Evolutionary conservation across 2,113 vertebrate genomes (phyloP).

Genomic region (Camelus bactrianus): DNA sequence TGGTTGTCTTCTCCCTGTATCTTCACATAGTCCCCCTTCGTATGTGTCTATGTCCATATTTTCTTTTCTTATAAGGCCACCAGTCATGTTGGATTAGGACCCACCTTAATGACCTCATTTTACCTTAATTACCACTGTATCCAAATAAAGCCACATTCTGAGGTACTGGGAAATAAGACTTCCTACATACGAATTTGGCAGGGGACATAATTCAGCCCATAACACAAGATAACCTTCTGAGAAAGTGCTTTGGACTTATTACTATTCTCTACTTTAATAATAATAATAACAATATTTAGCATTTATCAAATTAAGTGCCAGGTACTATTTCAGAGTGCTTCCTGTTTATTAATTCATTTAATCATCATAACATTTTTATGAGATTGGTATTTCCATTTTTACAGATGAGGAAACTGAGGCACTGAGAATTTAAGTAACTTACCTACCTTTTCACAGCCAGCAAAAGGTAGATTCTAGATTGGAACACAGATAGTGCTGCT

Average conservation of each 20-base stretch:
- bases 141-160: not conserved
- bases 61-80: not conserved
- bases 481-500: not conserved
- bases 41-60: not conserved
- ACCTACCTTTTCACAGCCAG: not conserved
- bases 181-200: not conserved
- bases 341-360: not conserved
- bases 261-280: not conserved
- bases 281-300: not conserved
- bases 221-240: not conserved
- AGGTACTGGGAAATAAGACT: not conserved
- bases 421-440: not conserved
- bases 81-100: not conserved
- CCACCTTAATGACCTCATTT: not conserved
- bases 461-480: not conserved
- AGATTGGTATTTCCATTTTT: slow-evolving; percentile 13
- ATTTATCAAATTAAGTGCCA: not conserved
- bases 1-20: not conserved
- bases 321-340: not conserved
- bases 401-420: not conserved
- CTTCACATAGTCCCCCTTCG: not conserved
- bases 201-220: not conserved
- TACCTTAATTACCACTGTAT: not conserved
- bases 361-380: not conserved
- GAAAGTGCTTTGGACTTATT: not conserved